These are phyloP conservation scores for Paratrypauchen microcephalus DNA, from an alignment of 2,797 vertebrate species.

Conservation along the genomic window DNA sequence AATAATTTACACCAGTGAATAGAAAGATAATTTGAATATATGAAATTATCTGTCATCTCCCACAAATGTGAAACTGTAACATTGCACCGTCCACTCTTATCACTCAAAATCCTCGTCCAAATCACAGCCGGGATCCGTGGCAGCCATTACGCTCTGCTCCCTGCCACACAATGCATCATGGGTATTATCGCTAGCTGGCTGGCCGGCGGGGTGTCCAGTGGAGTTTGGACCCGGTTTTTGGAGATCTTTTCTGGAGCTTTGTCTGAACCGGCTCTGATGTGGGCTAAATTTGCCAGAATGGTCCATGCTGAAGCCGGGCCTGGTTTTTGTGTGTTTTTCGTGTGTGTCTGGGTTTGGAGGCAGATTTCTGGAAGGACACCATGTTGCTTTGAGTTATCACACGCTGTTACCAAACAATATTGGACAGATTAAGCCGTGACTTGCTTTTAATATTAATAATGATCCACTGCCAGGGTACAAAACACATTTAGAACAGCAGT, in stretches of 20 bases:
- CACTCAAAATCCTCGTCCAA: background rate
- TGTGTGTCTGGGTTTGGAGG: too few species aligned
- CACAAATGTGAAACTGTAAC: background rate
- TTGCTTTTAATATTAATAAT: constrained; percentile 2
- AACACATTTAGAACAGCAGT: background rate
- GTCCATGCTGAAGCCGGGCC: background rate
- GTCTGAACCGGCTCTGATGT: background rate
- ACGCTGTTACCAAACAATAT: constrained; percentile 1
- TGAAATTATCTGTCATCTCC: background rate
- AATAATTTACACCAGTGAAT: background rate
- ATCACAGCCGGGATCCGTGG: background rate
- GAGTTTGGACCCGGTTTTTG: background rate
- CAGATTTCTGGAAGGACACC: background rate
- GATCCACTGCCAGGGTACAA: background rate
- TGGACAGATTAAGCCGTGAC: constrained; percentile 2
- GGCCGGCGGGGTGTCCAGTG: background rate
- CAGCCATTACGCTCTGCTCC: background rate
- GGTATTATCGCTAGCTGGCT: background rate
- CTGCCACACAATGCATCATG: background rate
- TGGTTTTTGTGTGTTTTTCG: background rate
- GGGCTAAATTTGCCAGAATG: background rate
- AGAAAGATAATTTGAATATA: too few species aligned
- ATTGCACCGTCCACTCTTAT: background rate
- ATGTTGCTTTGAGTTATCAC: background rate
- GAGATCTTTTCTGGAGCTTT: background rate